Evolutionary conservation across 2,888 invertebrate species (phyloP).

Genomic region (Noctua janthina): DNA sequence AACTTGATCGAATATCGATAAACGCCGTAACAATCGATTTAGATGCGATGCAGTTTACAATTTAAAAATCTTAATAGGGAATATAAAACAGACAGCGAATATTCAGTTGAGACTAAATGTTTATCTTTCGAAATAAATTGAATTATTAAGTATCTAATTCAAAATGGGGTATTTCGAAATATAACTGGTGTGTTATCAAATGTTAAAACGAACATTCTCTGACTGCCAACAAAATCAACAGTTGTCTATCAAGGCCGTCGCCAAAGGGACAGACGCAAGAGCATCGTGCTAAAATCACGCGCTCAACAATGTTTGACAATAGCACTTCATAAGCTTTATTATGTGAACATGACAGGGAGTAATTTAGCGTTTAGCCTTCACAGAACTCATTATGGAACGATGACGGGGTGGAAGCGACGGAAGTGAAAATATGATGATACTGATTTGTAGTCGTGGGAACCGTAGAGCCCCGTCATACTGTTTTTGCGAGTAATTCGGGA

Average conservation of each 20-base stretch:
- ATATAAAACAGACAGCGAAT: conserved; percentile 1
- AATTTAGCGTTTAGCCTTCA: conserved; percentile 75
- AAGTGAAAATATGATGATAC: conserved; percentile 75
- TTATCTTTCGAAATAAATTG: not conserved
- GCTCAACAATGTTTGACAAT: conserved; percentile 59
- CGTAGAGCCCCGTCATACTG: conserved; percentile 41
- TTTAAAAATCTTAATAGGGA: conserved; percentile 40
- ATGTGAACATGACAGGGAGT: conserved; percentile 66
- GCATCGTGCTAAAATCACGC: conserved; percentile 44
- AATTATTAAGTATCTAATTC: not conserved
- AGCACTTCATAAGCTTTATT: conserved; percentile 63
- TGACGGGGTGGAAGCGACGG: conserved; percentile 79
- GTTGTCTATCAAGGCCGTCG: conserved; percentile 27
- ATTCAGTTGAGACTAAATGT: not conserved
- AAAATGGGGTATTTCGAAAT: not conserved
- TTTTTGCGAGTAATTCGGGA: conserved; percentile 52
- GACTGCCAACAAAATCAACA: conserved; percentile 20
- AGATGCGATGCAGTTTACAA: conserved; percentile 52
- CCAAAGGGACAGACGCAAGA: conserved; percentile 11
- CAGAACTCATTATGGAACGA: conserved; percentile 74
- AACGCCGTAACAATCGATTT: conserved; percentile 59
- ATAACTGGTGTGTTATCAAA: not conserved
- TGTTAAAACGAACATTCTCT: conserved; percentile 1
- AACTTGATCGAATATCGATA: conserved; percentile 63
- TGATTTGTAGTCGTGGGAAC: conserved; percentile 65